Percentiles rank a stretch among this genome's conserved stretches.
phyloP scores from a whole-genome alignment of 2,797 vertebrate species.

The Bradypodion ventrale region DNA sequence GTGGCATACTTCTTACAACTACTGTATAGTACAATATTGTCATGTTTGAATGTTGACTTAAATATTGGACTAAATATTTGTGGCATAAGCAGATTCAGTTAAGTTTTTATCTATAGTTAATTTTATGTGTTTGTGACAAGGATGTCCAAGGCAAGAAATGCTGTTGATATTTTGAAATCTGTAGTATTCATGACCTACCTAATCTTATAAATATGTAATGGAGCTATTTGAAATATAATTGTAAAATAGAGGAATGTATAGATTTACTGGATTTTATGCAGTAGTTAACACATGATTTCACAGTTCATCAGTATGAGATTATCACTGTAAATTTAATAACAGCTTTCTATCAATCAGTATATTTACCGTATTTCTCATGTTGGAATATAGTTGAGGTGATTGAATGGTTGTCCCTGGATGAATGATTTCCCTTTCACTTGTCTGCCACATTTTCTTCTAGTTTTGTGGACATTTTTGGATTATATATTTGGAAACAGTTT shows the following conservation, averaged over 20 bases:
- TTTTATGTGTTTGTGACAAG: neutral
- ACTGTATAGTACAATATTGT: neutral
- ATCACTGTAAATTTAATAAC: rapidly evolving
- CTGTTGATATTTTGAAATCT: neutral
- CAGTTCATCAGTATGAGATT: neutral
- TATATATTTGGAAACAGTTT: rapidly evolving
- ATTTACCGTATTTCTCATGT: neutral
- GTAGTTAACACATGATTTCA: neutral
- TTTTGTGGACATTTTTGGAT: slow-evolving; percentile 1
- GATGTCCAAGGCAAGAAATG: neutral
- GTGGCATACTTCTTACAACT: neutral
- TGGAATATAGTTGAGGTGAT: neutral
- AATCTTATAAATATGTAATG: rapidly evolving
- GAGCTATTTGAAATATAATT: neutral
- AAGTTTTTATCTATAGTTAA: neutral
- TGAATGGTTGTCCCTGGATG: neutral
- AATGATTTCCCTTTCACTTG: neutral
- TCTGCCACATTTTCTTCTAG: neutral
- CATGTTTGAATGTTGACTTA: slow-evolving; percentile 5
- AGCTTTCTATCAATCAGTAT: neutral
- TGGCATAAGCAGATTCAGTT: neutral
- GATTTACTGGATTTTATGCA: neutral
- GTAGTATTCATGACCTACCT: neutral
- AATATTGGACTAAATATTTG: slow-evolving; percentile 6
- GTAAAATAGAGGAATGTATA: neutral